These are phyloP conservation scores for Decapterus maruadsi DNA, from an alignment of 2,797 vertebrate species.

Conservation along the genomic window DNA sequence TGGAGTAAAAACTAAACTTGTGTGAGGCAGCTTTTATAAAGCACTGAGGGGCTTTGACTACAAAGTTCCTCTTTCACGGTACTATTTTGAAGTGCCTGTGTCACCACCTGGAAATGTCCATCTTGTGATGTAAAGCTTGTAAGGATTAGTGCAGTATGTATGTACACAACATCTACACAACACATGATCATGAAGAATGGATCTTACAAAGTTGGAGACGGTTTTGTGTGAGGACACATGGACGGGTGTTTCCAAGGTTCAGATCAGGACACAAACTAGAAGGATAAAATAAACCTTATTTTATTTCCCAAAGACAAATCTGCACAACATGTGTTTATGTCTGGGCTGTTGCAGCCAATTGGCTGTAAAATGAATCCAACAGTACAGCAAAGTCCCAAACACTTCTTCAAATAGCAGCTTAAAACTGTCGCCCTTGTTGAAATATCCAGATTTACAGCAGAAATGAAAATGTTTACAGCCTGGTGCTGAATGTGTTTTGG, in stretches of 20 bases:
- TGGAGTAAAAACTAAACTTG: neutral
- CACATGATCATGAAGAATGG: neutral
- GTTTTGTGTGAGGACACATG: neutral
- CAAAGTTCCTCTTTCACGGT: neutral
- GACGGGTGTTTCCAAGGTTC: neutral
- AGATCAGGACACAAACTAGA: neutral
- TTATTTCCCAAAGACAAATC: constrained; percentile 3
- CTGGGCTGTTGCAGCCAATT: neutral
- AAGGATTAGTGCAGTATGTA: neutral
- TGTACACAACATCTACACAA: too few relatives aligned
- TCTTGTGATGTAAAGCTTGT: neutral
- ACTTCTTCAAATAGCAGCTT: too few relatives aligned
- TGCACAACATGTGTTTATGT: neutral
- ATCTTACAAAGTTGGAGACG: neutral
- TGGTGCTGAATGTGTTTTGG: too few relatives aligned
- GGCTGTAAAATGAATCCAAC: too few relatives aligned
- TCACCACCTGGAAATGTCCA: neutral
- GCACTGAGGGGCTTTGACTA: neutral
- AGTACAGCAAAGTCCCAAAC: too few relatives aligned
- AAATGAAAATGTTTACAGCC: too few relatives aligned
- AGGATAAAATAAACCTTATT: neutral
- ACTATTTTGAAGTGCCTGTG: neutral
- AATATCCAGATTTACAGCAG: too few relatives aligned
- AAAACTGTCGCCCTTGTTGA: too few relatives aligned
- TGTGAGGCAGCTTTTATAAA: neutral